Base-by-base conservation (phyloP, 2,888 invertebrate species). In the Acleris emargana region DNA sequence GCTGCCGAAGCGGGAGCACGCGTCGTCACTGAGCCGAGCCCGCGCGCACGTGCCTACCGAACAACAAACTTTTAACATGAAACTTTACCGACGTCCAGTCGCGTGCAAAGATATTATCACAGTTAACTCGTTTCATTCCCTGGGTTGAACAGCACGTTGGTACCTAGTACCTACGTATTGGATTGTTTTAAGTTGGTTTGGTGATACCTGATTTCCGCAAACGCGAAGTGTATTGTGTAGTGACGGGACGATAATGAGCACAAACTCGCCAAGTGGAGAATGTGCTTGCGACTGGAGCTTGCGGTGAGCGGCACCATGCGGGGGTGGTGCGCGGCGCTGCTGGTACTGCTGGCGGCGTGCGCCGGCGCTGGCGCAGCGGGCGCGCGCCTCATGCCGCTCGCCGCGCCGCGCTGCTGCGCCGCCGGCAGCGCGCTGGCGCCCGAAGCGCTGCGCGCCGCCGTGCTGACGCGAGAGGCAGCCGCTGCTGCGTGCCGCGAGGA, bases 371-470 rank as follows among this genome's bases (percentile, higher is more conserved):
- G 79, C 82, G 32, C 32, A 11, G 70, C 32, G 3, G 70, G 73
- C 70, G 70, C 78, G 76, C 54, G 73, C 68, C 68, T 74, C 22
- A 71, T 72, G 57, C 67, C 71, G 58, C 82, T 90, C 51, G 79
- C 73, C 50, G 84, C 94, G 54, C 86, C 93, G 71, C 91, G 93
- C 78, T 94, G 94, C 75, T 94, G 94, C 76, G 91, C 84, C 28
- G 82, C 86, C 68, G 93, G 91, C 55, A 93, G 94, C 77, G 85
- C 86, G 70, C 81, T 93, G 69, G 85, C 84, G 69, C 79, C 76
- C 66, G 81, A 77, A 17, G 74, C 77, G 60, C 77, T 75, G 7
- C 84, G 84, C 25, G 68, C 59, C 53, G 43, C 70, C 73, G 52
- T 32, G 47, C 64, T 63, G 47, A 49, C 59, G 17, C 64, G 64